phyloP scores from a whole-genome alignment of 2,888 invertebrate species.

The Drosophila mayaguana region DNA sequence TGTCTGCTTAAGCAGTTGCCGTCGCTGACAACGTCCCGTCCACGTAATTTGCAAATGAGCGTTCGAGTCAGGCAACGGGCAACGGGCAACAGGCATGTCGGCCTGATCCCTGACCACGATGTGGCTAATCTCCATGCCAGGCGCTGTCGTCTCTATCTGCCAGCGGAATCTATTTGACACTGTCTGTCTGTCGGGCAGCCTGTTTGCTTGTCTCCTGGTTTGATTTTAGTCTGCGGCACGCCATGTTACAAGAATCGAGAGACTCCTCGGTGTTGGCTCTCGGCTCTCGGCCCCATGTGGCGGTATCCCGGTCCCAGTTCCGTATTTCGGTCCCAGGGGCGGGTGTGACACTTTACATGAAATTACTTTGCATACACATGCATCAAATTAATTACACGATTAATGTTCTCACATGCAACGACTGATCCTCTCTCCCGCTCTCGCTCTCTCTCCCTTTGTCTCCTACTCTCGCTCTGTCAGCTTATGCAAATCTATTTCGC shows the following conservation, averaged over 20 bases:
- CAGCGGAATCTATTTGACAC: conserved; percentile 78
- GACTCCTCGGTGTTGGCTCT: conserved; percentile 13
- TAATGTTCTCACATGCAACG: conserved; percentile 83
- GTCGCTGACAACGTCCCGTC: conserved; percentile 60
- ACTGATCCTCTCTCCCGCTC: conserved; percentile 11
- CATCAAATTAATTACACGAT: conserved; percentile 86
- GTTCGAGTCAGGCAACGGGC: conserved; percentile 34
- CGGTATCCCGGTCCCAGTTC: conserved; percentile 4
- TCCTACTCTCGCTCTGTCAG: conserved; percentile 32
- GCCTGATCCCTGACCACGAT: conserved; percentile 63
- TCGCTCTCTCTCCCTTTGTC: not conserved
- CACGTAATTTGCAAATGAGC: conserved; percentile 75
- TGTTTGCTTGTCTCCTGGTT: conserved; percentile 52
- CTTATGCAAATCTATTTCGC: conserved; percentile 79
- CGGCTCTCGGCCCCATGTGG: not conserved
- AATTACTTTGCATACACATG: conserved; percentile 85
- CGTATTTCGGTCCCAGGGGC: conserved; percentile 29
- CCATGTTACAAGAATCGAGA: conserved; percentile 41
- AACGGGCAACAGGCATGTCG: conserved; percentile 16
- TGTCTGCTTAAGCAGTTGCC: conserved; percentile 58
- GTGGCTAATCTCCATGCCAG: conserved; percentile 68
- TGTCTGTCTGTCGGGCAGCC: conserved; percentile 26
- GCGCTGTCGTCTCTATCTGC: conserved; percentile 69
- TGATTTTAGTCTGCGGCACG: conserved; percentile 72
- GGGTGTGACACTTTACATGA: conserved; percentile 83